These are phyloP conservation scores for Micrastur ruficollis DNA, from an alignment of 2,797 vertebrate genomes.

Conservation along the genomic window DNA sequence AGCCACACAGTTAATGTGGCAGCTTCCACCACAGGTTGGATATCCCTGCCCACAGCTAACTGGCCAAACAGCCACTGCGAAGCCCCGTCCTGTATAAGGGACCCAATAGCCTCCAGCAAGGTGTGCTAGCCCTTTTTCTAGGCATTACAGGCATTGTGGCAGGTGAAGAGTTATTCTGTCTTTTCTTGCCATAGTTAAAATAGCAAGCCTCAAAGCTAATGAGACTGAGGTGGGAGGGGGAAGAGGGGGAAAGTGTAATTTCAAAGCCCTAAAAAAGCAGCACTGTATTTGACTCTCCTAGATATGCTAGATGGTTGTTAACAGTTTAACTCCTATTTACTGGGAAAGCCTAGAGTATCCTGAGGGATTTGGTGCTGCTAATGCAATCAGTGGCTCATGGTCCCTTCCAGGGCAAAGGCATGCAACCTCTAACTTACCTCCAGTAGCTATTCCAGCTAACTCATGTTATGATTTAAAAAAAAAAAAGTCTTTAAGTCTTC, in stretches of 20 bases:
- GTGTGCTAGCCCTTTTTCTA: not conserved
- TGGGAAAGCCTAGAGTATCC: not conserved
- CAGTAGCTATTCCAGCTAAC: not conserved
- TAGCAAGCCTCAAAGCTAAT: constrained; percentile 24
- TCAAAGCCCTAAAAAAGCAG: constrained; percentile 36
- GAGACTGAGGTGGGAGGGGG: constrained; percentile 33
- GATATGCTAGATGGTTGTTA: not conserved
- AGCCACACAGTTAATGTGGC: fast-evolving
- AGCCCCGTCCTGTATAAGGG: not conserved
- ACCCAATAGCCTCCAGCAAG: fast-evolving
- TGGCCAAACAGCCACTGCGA: not conserved
- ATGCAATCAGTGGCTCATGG: not conserved
- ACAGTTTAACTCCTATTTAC: not conserved
- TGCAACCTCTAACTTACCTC: not conserved
- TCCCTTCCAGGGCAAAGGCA: not conserved
- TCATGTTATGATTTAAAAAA: not conserved
- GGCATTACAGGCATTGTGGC: not conserved
- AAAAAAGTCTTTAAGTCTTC: not conserved
- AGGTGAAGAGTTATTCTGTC: not conserved
- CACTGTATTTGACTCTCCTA: not conserved
- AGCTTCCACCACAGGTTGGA: not conserved
- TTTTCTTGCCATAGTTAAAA: constrained; percentile 1
- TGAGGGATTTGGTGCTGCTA: not conserved
- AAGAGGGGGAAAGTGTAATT: constrained; percentile 31
- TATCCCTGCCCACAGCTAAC: fast-evolving